Percentiles rank a stretch among this genome's conserved stretches.
phyloP scores from a whole-genome alignment of 2,888 invertebrate genomes.

The Scaptomyza caliginosa region DNA sequence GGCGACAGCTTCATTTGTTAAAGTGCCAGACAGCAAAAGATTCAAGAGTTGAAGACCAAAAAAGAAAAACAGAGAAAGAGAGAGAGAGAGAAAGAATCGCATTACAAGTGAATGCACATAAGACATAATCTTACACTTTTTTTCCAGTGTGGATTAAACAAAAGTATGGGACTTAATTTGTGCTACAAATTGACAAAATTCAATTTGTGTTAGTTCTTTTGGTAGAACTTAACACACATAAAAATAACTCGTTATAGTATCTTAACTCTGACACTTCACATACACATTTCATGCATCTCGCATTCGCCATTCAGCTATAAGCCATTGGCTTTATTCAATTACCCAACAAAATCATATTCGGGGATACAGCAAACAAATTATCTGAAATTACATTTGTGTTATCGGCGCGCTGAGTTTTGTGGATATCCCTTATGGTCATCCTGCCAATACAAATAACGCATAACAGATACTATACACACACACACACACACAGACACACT shows the following conservation, averaged over 20 bases:
- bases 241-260: not conserved
- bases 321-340: slow-evolving; percentile 49
- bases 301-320: not conserved
- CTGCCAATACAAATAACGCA: slow-evolving; percentile 51
- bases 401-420: slow-evolving; percentile 32
- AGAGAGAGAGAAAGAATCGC: slow-evolving; percentile 16
- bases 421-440: slow-evolving; percentile 54
- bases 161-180: not conserved
- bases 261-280: slow-evolving; percentile 8
- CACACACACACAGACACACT: slow-evolving; percentile 29
- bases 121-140: slow-evolving; percentile 16
- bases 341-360: slow-evolving; percentile 43
- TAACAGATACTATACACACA: slow-evolving; percentile 34
- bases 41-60: not conserved
- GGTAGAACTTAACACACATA: not conserved
- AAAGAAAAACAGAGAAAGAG: not conserved
- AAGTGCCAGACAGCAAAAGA: slow-evolving; percentile 62
- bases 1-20: slow-evolving; percentile 77
- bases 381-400: slow-evolving; percentile 56
- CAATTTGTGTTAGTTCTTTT: not conserved
- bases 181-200: not conserved
- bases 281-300: not conserved
- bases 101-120: slow-evolving; percentile 12
- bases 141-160: not conserved
- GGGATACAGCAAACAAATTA: slow-evolving; percentile 67